Conservation (phyloP, 2,888 invertebrate genomes). For the Pandemis heparana region DNA sequence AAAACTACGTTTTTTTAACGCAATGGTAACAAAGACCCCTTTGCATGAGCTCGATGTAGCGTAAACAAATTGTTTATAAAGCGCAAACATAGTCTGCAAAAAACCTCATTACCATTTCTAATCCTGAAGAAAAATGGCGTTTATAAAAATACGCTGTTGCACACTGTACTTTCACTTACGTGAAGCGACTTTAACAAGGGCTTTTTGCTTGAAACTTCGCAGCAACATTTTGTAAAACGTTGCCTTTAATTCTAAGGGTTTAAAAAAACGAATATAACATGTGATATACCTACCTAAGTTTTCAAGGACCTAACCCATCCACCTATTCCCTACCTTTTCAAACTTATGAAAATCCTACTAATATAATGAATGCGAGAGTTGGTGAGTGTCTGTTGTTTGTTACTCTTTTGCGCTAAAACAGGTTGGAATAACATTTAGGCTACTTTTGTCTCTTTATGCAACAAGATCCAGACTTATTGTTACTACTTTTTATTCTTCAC, state of each 20-base stretch:
- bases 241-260: neutral
- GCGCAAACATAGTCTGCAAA: slow-evolving; percentile 22
- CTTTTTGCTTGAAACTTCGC: neutral
- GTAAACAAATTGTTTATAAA: slow-evolving; percentile 39
- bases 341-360: no score
- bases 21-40: slow-evolving; percentile 32
- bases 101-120: slow-evolving; percentile 38
- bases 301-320: neutral
- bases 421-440: no score
- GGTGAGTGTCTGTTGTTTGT: no score
- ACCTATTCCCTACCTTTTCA: neutral
- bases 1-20: slow-evolving; percentile 19
- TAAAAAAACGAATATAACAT: neutral
- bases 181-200: neutral
- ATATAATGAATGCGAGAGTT: no score
- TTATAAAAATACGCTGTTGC: slow-evolving; percentile 23
- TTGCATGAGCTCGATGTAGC: slow-evolving; percentile 36
- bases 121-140: slow-evolving; percentile 23
- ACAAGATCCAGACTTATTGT: no score
- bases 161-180: slow-evolving; percentile 14
- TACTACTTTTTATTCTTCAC: no score
- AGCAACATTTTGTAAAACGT: neutral
- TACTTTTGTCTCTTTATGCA: no score
- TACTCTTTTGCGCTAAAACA: no score
- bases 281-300: neutral